phyloP scores from a whole-genome alignment of 2,888 invertebrate genomes.

The Drosophila setosimentum region DNA sequence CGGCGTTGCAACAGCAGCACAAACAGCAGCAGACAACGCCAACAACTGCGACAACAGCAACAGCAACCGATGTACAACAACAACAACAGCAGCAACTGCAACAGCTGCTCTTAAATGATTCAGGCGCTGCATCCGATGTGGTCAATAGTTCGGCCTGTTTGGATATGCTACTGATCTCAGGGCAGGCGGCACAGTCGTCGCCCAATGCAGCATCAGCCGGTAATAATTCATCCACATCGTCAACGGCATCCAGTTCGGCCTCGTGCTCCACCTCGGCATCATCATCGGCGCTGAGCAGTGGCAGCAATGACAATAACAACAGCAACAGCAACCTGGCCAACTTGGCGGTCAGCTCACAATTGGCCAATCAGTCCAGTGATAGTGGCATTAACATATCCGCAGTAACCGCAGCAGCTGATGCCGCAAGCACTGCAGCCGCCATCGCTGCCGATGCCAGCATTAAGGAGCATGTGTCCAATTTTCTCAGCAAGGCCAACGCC shows the following conservation, averaged over 20 bases:
- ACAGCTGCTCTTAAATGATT: slow-evolving; percentile 72
- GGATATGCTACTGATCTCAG: slow-evolving; percentile 72
- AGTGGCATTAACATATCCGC: slow-evolving; percentile 69
- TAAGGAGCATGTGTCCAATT: slow-evolving; percentile 61
- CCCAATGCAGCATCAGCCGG: slow-evolving; percentile 71
- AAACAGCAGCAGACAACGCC: slow-evolving; percentile 28
- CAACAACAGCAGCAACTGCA: slow-evolving; percentile 43
- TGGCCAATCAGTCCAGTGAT: slow-evolving; percentile 80
- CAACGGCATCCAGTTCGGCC: slow-evolving; percentile 71
- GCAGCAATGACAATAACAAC: slow-evolving; percentile 13
- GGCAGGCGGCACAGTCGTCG: slow-evolving; percentile 76
- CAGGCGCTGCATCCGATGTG: slow-evolving; percentile 74
- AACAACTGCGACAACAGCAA: slow-evolving; percentile 20
- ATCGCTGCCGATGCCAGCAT: slow-evolving; percentile 22
- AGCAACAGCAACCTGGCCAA: slow-evolving; percentile 56
- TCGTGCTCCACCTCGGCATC: slow-evolving; percentile 51
- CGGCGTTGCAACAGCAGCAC: slow-evolving; percentile 3
- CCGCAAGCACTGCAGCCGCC: slow-evolving; percentile 34
- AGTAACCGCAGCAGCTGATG: neutral
- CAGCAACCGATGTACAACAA: slow-evolving; percentile 16
- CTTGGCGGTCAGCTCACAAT: slow-evolving; percentile 27
- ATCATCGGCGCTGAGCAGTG: slow-evolving; percentile 47
- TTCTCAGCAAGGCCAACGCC: slow-evolving; percentile 59
- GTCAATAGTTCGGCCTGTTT: slow-evolving; percentile 72
- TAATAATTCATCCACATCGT: slow-evolving; percentile 66